phyloP scores from a whole-genome alignment of 2,113 vertebrate species.

The Catharus minimus region DNA sequence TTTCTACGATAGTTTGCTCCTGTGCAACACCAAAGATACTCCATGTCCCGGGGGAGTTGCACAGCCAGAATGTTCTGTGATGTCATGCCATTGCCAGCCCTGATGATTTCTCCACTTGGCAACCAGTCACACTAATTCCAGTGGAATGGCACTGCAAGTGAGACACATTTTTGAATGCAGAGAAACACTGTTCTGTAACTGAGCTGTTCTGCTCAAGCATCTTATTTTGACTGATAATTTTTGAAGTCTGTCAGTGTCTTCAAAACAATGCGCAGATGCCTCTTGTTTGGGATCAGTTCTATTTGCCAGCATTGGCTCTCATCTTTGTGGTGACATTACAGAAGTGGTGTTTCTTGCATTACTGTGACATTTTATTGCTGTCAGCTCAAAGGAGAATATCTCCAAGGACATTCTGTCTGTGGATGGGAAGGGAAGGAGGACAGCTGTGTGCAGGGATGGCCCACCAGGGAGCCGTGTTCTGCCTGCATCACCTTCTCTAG shows the following conservation, averaged over 20 bases:
- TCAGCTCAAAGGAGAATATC: background rate
- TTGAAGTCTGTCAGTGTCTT: background rate
- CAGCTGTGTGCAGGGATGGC: background rate
- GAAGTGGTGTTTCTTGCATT: background rate
- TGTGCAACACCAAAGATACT: background rate
- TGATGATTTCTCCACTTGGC: background rate
- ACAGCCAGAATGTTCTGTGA: background rate
- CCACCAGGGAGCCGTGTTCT: background rate
- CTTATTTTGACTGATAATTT: background rate
- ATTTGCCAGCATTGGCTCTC: background rate
- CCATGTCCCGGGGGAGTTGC: background rate
- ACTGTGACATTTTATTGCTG: background rate
- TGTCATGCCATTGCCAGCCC: background rate
- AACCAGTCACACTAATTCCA: background rate
- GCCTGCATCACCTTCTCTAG: fast-evolving
- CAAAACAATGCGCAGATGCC: background rate
- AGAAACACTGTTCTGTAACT: background rate
- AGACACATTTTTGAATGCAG: background rate
- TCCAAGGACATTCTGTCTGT: background rate
- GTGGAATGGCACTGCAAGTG: background rate
- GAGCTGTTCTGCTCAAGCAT: background rate
- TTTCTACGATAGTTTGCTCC: background rate
- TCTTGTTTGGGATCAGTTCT: background rate
- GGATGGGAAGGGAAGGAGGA: background rate
- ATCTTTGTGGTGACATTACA: background rate